Base-by-base conservation (phyloP, 2,797 vertebrate genomes). In the Odontamblyopus lacepedii region DNA sequence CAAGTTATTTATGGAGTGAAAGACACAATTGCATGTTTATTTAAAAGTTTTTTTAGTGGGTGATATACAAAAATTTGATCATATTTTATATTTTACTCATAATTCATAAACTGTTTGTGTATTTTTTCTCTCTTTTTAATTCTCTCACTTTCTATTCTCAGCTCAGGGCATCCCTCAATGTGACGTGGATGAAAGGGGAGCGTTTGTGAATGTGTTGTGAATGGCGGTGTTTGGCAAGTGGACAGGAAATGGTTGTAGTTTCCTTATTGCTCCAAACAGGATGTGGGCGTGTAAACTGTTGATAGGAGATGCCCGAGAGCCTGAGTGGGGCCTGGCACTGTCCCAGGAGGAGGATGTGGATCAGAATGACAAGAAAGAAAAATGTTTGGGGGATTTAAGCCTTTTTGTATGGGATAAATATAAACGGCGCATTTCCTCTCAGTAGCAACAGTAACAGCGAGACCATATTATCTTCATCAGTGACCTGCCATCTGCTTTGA, bases 211-310 rank as follows among this genome's bases (percentile, higher is more conserved):
- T 27, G 84, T 82, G 83, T 71, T 71, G 78, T 65, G 63, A 65
- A 85, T 79, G 78, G 81, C 73, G 80, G 85, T 67, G 78, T 82
- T 84, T 92, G 91, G 90, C 92, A 91, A 65, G 50, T 64, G 63
- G 82, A 85, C 90, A 93, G 93, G 93, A 94, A 94, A 93, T 89
- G 62, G 88, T 83, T 87, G 80, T 90, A 55, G 87, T 92, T 94
- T 94, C 92, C 92, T 92, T 95, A 94, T 94, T 95, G 91, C 93
- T 93, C 84, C 90, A 94, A 93, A 94, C 93, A 94, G 93, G 93
- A 95, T 94, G 92, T 91, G 88, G 85, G 91, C 77, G 89, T 94
- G 92, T 95, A 93, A 94, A 93, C 91, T 93, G 92, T 93, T 93
- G 94, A 95, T 91, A 93, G 86, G 84, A 83, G 91, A 89, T 90